These are phyloP conservation scores for Itoplectis maculator DNA, from an alignment of 2,888 invertebrate genomes.

Conservation along the genomic window DNA sequence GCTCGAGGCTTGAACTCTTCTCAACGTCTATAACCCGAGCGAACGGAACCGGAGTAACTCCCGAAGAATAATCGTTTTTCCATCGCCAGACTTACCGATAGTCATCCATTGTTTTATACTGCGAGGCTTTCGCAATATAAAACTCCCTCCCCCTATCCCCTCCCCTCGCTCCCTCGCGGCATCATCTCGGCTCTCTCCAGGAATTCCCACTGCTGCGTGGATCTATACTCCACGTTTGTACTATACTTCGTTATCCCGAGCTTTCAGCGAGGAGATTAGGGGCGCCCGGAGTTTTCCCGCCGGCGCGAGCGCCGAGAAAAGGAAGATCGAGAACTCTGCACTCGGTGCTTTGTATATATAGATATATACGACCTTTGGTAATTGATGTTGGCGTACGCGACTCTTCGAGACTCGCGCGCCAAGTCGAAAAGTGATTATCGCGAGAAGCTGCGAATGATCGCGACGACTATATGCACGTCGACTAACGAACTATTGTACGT, in stretches of 20 bases:
- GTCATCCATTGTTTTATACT: constrained; percentile 49
- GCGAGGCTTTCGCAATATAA: neutral
- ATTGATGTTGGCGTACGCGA: constrained; percentile 21
- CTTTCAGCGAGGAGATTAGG: constrained; percentile 45
- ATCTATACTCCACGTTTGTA: neutral
- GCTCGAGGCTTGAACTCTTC: neutral
- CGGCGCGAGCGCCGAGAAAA: neutral
- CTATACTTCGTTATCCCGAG: constrained; percentile 45
- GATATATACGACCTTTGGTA: constrained; percentile 42
- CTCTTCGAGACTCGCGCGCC: neutral
- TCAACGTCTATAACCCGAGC: neutral
- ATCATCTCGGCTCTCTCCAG: neutral
- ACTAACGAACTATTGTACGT: constrained; percentile 5
- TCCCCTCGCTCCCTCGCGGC: neutral
- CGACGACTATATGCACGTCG: too few species aligned
- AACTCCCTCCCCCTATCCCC: neutral
- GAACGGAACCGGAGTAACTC: constrained; percentile 16
- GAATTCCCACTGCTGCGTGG: constrained; percentile 12
- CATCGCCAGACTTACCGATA: constrained; percentile 27
- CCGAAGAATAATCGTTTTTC: constrained; percentile 49
- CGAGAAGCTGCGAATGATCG: neutral
- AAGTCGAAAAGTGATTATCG: constrained; percentile 37
- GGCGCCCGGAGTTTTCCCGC: constrained; percentile 10
- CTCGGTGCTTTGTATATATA: neutral
- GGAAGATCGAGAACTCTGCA: constrained; percentile 28